Conservation (phyloP, 2,113 vertebrate species). For the Lagopus leucura region DNA sequence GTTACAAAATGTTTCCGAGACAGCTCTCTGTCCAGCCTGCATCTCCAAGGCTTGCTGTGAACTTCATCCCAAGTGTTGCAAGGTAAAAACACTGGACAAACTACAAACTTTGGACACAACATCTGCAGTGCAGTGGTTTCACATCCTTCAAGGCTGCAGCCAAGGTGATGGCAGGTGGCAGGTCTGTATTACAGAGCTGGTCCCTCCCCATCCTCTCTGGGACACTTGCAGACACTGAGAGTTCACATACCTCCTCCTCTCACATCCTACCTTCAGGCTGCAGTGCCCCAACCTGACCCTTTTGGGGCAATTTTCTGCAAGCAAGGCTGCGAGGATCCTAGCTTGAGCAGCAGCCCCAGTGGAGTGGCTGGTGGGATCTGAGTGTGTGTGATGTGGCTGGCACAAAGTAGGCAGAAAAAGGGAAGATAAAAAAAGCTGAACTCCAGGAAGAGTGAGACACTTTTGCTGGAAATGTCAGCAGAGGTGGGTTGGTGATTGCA, state of each 20-base stretch:
- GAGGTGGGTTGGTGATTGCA: background rate
- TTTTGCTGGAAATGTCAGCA: background rate
- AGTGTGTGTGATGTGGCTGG: background rate
- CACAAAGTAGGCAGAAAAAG: background rate
- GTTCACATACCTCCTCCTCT: background rate
- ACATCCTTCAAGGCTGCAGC: background rate
- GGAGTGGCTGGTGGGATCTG: rapidly evolving
- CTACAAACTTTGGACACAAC: background rate
- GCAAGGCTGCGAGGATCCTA: background rate
- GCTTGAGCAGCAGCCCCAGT: background rate
- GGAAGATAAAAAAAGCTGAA: background rate
- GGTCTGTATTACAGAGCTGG: background rate
- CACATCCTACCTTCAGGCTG: background rate
- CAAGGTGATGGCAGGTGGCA: background rate
- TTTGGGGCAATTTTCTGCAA: background rate
- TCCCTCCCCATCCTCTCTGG: background rate
- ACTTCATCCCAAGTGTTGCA: slow-evolving; percentile 18
- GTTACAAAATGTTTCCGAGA: slow-evolving; percentile 59
- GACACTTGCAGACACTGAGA: background rate
- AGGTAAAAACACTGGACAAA: background rate
- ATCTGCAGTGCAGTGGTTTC: background rate
- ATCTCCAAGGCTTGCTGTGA: slow-evolving; percentile 10
- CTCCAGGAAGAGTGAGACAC: background rate
- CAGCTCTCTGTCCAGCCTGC: background rate
- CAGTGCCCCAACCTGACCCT: background rate